Conservation (phyloP, 2,888 invertebrate species). For the Taphrorychus bicolor region DNA sequence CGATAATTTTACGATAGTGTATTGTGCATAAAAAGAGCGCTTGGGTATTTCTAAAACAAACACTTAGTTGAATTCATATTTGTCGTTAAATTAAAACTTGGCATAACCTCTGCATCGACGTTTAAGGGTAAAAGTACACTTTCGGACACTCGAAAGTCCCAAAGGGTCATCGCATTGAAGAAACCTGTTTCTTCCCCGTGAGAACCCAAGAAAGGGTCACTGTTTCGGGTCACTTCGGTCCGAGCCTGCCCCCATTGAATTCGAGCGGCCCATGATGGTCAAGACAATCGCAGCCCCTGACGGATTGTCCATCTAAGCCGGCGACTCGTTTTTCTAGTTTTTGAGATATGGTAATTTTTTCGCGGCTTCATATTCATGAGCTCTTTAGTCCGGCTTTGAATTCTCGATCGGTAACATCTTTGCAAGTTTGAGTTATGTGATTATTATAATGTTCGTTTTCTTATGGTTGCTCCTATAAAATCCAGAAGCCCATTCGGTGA, state of each 20-base stretch:
- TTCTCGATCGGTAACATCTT: slow-evolving; percentile 32
- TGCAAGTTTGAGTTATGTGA: not conserved
- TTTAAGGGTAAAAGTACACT: not conserved
- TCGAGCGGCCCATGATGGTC: slow-evolving; percentile 39
- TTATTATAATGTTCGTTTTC: not conserved
- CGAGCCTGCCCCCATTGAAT: slow-evolving; percentile 34
- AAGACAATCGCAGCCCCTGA: slow-evolving; percentile 48
- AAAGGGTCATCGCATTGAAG: slow-evolving; percentile 1
- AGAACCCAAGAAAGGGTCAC: slow-evolving; percentile 53
- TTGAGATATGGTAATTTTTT: slow-evolving; percentile 42
- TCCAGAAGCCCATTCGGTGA: not conserved
- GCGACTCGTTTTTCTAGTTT: slow-evolving; percentile 58
- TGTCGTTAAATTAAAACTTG: no score
- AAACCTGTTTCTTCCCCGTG: slow-evolving; percentile 42
- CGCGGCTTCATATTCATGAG: slow-evolving; percentile 23
- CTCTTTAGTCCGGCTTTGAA: slow-evolving; percentile 38
- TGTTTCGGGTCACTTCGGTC: slow-evolving; percentile 49
- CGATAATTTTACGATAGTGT: no score
- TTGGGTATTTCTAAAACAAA: no score
- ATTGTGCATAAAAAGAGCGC: no score
- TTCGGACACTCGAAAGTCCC: not conserved
- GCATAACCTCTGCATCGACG: no score
- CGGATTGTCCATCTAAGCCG: slow-evolving; percentile 50
- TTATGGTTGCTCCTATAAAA: not conserved
- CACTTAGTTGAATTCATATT: no score